These are phyloP conservation scores for Phalacrocorax brasilianus DNA, from an alignment of 2,113 vertebrate genomes.

Conservation along the genomic window DNA sequence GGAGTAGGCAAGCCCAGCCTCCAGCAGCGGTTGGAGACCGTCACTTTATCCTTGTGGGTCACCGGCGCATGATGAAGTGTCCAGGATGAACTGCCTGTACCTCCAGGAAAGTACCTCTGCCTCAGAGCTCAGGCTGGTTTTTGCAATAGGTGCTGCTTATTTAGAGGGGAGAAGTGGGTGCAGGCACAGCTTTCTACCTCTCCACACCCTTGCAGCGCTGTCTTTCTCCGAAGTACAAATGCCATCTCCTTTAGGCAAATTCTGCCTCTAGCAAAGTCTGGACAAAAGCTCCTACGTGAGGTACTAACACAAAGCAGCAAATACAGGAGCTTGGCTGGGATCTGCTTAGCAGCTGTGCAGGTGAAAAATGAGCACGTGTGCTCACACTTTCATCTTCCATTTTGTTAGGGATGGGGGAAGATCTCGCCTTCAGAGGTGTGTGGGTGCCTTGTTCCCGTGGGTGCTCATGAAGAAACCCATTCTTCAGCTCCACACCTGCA, in stretches of 20 bases:
- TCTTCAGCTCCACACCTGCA: not conserved
- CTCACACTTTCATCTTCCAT: not conserved
- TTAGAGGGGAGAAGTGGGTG: not conserved
- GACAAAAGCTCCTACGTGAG: not conserved
- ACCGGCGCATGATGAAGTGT: accelerated
- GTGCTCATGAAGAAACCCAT: not conserved
- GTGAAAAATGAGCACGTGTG: not conserved
- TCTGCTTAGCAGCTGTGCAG: not conserved
- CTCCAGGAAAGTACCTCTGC: not conserved
- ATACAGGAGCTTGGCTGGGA: not conserved
- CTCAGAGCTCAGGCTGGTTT: not conserved
- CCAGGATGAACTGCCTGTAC: not conserved
- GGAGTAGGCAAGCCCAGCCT: not conserved
- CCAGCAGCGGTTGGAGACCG: not conserved
- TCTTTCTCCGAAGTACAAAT: not conserved
- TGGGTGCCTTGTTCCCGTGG: not conserved
- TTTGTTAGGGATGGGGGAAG: not conserved
- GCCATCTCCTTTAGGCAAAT: not conserved
- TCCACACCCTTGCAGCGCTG: not conserved
- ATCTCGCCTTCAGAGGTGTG: not conserved
- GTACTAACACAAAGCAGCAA: not conserved
- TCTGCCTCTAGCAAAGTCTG: not conserved
- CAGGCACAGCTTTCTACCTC: not conserved
- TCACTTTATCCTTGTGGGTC: not conserved
- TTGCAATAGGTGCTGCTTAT: not conserved